These are phyloP conservation scores for Polyodon spathula DNA, from an alignment of 2,113 vertebrate species.

Conservation along the genomic window DNA sequence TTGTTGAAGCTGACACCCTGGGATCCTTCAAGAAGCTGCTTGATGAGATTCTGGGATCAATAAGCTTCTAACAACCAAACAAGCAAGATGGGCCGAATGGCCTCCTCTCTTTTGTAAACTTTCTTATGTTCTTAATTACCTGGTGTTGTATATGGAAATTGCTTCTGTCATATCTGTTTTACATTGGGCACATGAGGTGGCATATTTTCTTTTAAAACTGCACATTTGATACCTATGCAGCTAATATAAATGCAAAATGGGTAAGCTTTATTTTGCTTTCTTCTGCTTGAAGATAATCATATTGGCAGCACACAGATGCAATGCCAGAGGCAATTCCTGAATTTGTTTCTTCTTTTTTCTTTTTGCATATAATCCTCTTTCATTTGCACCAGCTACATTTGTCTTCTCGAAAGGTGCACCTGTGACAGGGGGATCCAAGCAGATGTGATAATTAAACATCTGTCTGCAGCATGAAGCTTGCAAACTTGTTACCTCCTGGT, in stretches of 20 bases:
- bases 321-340: background rate
- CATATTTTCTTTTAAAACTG: background rate
- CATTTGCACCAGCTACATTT: conserved; percentile 35
- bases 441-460: conserved; percentile 26
- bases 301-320: background rate
- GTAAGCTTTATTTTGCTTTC: background rate
- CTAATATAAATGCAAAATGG: background rate
- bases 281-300: background rate
- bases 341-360: conserved; percentile 9
- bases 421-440: background rate
- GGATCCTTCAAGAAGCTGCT: too few species aligned
- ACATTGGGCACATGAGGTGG: too few species aligned
- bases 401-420: conserved; percentile 4
- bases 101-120: too few species aligned
- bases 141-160: too few species aligned
- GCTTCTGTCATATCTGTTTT: too few species aligned
- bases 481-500: conserved; percentile 2
- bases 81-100: too few species aligned
- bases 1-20: too few species aligned
- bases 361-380: conserved; percentile 23
- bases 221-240: background rate
- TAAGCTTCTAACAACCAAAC: too few species aligned
- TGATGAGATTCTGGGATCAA: too few species aligned
- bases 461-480: conserved; percentile 1
- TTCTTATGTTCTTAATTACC: too few species aligned